phyloP scores from a whole-genome alignment of 2,113 vertebrate genomes.

The Proterorhinus semilunaris region DNA sequence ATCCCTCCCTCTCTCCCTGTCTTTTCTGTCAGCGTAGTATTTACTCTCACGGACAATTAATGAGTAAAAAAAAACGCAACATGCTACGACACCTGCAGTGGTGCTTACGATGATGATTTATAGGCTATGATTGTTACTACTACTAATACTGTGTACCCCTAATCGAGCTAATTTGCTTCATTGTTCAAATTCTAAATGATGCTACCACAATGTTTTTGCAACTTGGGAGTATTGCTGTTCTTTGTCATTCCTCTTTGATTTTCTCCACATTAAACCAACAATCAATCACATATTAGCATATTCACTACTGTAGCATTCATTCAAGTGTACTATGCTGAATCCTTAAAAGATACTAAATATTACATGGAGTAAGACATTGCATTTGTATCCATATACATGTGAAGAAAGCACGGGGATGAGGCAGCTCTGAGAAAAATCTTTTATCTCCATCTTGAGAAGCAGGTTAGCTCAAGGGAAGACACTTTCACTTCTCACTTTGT shows the following conservation, averaged over 20 bases:
- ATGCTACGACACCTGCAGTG: no score
- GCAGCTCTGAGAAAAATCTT: conserved; percentile 47
- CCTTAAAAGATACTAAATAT: conserved; percentile 1
- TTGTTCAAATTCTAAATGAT: no score
- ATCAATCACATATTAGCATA: background rate
- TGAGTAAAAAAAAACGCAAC: no score
- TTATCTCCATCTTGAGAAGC: conserved; percentile 32
- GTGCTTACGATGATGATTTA: no score
- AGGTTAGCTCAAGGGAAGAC: conserved; percentile 38
- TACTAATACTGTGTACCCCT: no score
- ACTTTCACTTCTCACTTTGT: conserved; percentile 28
- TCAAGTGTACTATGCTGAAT: background rate
- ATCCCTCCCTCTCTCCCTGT: no score
- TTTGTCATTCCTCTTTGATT: background rate
- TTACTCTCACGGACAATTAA: no score
- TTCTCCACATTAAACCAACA: background rate
- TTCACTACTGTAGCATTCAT: background rate
- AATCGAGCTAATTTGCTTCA: no score
- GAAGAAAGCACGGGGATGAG: conserved; percentile 9
- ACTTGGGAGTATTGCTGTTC: no score
- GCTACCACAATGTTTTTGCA: background rate
- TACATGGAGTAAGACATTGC: background rate
- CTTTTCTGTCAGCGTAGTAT: no score
- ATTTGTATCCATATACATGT: conserved; percentile 6
- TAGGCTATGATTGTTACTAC: no score